Conservation (phyloP, 2,797 vertebrate species). For the Coluber constrictor region DNA sequence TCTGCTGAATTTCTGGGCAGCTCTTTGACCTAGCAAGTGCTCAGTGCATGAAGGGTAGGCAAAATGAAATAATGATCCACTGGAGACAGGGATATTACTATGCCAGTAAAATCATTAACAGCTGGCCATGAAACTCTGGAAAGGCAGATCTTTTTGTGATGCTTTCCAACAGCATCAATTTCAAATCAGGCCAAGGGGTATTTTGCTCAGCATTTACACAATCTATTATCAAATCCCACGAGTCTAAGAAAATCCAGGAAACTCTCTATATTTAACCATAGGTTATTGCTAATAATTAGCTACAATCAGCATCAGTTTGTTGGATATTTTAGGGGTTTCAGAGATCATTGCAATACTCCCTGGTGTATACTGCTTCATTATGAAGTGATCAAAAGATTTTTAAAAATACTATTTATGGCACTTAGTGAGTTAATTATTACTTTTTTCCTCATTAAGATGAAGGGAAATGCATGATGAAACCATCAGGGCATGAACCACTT, state of each 20-base stretch:
- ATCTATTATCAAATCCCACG: not conserved
- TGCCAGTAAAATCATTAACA: not conserved
- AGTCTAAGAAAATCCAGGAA: not conserved
- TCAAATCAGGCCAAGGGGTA: not conserved
- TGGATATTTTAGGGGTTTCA: not conserved
- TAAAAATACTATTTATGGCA: not conserved
- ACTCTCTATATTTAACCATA: not conserved
- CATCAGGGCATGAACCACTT: not conserved
- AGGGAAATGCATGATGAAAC: not conserved
- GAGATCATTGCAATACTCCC: not conserved
- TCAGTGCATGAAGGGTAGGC: not conserved
- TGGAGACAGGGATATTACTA: not conserved
- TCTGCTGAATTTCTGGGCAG: not conserved
- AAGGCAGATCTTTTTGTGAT: not conserved
- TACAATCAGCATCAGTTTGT: not conserved
- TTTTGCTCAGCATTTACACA: not conserved
- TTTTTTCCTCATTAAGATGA: not conserved
- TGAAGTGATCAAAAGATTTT: not conserved
- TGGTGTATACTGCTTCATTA: not conserved
- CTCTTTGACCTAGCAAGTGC: not conserved
- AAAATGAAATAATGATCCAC: not conserved
- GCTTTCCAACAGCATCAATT: not conserved
- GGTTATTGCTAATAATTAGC: not conserved
- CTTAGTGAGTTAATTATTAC: not conserved
- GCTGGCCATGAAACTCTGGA: not conserved